A percentile compares a stretch with the other conserved stretches of the same genome.
These are phyloP conservation scores for Cheilosia scutellata DNA, from an alignment of 2,888 invertebrate species.

Conservation along the genomic window DNA sequence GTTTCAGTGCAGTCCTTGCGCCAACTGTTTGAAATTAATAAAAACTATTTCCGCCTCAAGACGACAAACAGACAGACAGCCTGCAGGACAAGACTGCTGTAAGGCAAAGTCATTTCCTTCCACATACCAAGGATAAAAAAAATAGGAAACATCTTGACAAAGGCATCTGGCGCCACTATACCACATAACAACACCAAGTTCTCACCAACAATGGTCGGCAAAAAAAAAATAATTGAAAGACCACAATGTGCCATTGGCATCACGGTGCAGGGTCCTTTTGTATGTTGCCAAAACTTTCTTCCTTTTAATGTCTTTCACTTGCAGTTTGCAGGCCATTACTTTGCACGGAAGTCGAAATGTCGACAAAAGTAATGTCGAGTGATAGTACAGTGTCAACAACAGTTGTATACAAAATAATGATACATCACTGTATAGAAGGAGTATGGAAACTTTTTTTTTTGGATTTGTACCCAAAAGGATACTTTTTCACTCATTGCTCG, in stretches of 20 bases:
- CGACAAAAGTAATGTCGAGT: slow-evolving; percentile 23
- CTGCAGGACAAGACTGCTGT: too few relatives aligned
- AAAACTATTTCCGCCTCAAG: too few relatives aligned
- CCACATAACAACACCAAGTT: neutral
- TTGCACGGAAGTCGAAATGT: slow-evolving; percentile 41
- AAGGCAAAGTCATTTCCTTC: too few relatives aligned
- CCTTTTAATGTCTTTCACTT: slow-evolving; percentile 36
- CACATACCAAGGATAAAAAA: too few relatives aligned
- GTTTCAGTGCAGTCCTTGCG: too few relatives aligned
- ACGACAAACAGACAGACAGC: too few relatives aligned
- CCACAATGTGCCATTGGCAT: neutral
- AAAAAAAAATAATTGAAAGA: too few relatives aligned
- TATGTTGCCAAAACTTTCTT: slow-evolving; percentile 26
- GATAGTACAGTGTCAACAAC: slow-evolving; percentile 47
- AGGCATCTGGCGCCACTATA: too few relatives aligned
- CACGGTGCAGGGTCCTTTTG: neutral
- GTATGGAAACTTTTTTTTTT: neutral
- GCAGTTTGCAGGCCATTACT: slow-evolving; percentile 21
- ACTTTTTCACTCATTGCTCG: neutral
- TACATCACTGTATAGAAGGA: neutral
- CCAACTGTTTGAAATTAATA: too few relatives aligned
- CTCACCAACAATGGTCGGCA: neutral
- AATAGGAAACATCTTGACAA: too few relatives aligned
- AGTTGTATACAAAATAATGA: slow-evolving; percentile 9
- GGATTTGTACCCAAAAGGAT: neutral